These are phyloP conservation scores for Meghimatium bilineatum DNA, from an alignment of 2,888 invertebrate genomes.

Conservation along the genomic window DNA sequence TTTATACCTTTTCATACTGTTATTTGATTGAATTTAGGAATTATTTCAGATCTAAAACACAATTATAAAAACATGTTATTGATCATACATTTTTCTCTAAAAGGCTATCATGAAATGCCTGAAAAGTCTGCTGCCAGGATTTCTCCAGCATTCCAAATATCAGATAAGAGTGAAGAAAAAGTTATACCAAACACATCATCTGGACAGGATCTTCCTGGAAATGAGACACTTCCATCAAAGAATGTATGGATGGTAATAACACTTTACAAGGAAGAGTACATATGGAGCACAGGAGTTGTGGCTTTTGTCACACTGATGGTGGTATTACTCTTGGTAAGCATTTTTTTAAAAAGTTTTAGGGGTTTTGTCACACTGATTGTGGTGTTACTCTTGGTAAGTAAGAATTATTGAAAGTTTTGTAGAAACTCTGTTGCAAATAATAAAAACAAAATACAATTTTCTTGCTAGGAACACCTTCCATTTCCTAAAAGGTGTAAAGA, in stretches of 20 bases:
- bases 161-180: conserved; percentile 56
- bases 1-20: no score
- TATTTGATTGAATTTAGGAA: no score
- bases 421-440: not conserved
- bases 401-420: not conserved
- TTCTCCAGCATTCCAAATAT: conserved; percentile 64
- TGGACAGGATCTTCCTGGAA: not conserved
- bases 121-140: conserved; percentile 66
- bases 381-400: conserved; percentile 49
- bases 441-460: no score
- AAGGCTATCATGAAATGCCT: conserved; percentile 75
- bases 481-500: no score
- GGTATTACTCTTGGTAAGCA: conserved; percentile 49
- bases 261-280: conserved; percentile 57
- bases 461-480: no score
- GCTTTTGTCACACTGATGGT: conserved; percentile 60
- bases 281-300: conserved; percentile 65
- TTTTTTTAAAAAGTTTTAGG: conserved; percentile 37
- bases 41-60: no score
- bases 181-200: not conserved
- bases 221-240: conserved; percentile 5
- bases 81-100: conserved; percentile 12
- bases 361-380: conserved; percentile 61
- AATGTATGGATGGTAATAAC: conserved; percentile 17
- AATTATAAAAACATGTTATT: not conserved